Conservation (phyloP, 2,797 vertebrate genomes). For the Spinus pinus region DNA sequence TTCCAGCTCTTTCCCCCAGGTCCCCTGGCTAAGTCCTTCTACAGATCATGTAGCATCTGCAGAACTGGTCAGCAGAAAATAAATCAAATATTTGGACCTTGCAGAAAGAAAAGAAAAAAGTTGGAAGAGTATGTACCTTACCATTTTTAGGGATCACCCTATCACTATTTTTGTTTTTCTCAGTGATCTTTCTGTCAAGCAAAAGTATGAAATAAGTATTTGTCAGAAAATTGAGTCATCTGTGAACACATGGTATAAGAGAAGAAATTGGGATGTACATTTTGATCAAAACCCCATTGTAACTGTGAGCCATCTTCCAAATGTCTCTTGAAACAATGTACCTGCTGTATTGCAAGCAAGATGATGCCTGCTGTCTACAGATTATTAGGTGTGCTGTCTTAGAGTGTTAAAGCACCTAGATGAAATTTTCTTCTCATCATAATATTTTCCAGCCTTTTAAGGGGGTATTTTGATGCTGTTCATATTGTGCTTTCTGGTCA, state of each 20-base stretch:
- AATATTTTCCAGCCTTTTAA: background rate
- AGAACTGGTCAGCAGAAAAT: background rate
- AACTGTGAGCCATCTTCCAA: conserved; percentile 15
- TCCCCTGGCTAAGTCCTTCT: background rate
- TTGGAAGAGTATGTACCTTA: background rate
- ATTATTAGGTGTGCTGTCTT: background rate
- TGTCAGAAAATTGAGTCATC: conserved; percentile 29
- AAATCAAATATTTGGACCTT: background rate
- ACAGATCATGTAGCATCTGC: background rate
- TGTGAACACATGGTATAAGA: background rate
- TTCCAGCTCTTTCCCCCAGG: background rate
- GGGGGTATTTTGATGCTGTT: background rate
- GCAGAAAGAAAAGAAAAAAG: background rate
- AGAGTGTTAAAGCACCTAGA: background rate
- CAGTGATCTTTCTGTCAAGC: background rate
- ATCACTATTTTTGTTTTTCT: background rate
- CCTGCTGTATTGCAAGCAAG: background rate
- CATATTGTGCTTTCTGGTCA: background rate
- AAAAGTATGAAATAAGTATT: background rate
- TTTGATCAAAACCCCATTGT: conserved; percentile 18
- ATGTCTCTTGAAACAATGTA: background rate
- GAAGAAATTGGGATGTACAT: background rate
- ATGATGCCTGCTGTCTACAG: background rate
- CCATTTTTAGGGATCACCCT: background rate
- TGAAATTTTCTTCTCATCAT: background rate